Evolutionary conservation across 2,888 invertebrate genomes (phyloP), one percentile per base, ranked within the genome.

Genomic region (Amphipoea oculea): DNA sequence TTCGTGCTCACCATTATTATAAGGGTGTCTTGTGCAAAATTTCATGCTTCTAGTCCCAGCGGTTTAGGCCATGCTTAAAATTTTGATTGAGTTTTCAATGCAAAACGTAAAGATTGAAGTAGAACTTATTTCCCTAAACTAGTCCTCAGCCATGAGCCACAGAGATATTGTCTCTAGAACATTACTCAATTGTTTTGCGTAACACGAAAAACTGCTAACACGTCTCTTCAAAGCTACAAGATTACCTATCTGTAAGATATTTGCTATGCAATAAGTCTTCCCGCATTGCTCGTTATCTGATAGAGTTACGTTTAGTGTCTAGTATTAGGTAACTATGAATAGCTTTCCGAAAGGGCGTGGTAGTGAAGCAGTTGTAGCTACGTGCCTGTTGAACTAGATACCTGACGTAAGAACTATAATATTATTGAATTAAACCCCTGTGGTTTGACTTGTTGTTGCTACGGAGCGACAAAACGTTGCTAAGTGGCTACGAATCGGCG

Each of bases 231-330:
- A 45, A 45, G 36, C 4, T 40, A 60, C 68, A 54, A 81, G 85
- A 84, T 84, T 74, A 84, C 85, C 85, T 85, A 84, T 84, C 85
- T 85, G 2, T 17, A 29, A 76, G 78, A 86, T 79, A 80, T 82
- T 69, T 69, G 42, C 72, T 57, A 73, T 77, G 72, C 73, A 63
- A 71, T 83, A 77, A 69, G 67, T 85, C 73, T 77, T 67, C 78
- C 73, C 63, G 67, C 67, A 42, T 76, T 54, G 51, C 57, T 69
- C 20, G 63, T 62, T 78, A 85, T 84, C 84, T 78, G 82, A 85
- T 85, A 74, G 66, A 70, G 73, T 78, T 82, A 69, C 77, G 60
- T 69, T 51, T 62, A 71, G 62, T 57, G 14, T 66, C 63, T 65
- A 20, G 72, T 60, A 20, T 85, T 82, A 78, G 54, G 40, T 66